Evolutionary conservation across 2,888 invertebrate species (phyloP), one percentile per base, ranked within the genome.

Genomic region (Boloria euphrosyne): DNA sequence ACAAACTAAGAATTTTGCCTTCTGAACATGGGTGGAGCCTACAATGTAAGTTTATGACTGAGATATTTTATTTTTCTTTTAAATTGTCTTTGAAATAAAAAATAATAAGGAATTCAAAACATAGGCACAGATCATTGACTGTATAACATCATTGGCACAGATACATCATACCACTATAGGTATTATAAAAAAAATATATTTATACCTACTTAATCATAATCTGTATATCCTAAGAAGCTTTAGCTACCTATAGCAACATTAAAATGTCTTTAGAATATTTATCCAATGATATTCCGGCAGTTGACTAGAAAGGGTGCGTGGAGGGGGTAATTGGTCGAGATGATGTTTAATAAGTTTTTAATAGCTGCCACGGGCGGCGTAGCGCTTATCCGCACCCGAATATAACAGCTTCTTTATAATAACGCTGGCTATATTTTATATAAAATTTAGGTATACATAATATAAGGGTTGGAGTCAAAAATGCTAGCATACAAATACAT

Each of bases 321-420:
- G 72, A 84, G 85, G 83, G 83, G 85, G 92, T 93, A 93, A 94
- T 94, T 93, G 93, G 90, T 86, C 87, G 93, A 93, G 93, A 93
- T 93, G 93, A 93, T 93, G 93, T 94, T 93, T 94, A 94, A 94
- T 93, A 93, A 94, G 93, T 94, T 94, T 94, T 94, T 94, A 94
- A 94, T 94, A 93, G 93, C 92, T 85, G 85, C 87, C 83, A 85
- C 86, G 87, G 80, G 77, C 81, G 80, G 77, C 81, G 83, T 80
- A 80, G 72, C 84, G 86, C 81, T 89, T 87, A 90, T 85, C 81
- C 81, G 77, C 78, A 76, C 78, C 84, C 80, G 77, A 84, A 86
- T 81, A 78, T 81, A 78, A 83, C 82, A 80, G 65, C 72, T 69
- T 73, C 70, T 71, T 68, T 62, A 72, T 82, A 52, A 53, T 54